phyloP scores from a whole-genome alignment of 2,113 vertebrate species.

The Phalacrocorax brasilianus region DNA sequence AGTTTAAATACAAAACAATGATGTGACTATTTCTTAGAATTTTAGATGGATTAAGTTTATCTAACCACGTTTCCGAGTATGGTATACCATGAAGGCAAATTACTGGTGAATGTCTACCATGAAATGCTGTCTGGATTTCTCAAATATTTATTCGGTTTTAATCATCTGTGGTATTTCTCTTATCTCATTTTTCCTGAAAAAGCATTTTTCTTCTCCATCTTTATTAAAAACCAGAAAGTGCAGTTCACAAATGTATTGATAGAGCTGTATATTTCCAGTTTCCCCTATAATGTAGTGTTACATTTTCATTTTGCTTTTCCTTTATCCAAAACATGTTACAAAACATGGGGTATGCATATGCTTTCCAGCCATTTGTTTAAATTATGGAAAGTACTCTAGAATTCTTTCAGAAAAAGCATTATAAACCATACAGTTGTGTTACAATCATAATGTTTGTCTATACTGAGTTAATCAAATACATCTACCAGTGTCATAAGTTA shows the following conservation, averaged over 20 bases:
- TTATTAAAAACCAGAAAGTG: background rate
- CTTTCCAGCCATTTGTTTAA: conserved; percentile 1
- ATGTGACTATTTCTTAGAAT: background rate
- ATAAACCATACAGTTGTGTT: background rate
- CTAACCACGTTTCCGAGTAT: background rate
- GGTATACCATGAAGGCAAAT: background rate
- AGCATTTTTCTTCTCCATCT: background rate
- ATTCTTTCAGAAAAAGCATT: background rate
- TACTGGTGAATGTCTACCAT: background rate
- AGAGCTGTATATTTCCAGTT: background rate
- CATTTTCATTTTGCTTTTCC: background rate
- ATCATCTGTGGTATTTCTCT: background rate
- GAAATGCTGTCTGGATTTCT: background rate
- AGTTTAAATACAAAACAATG: background rate
- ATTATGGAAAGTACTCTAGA: background rate
- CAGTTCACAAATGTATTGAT: background rate
- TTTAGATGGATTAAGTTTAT: background rate
- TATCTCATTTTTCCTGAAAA: background rate
- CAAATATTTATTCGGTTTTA: background rate
- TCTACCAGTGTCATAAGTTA: background rate
- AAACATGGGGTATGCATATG: background rate
- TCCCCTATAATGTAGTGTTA: background rate
- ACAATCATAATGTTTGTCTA: background rate
- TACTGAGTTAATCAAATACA: background rate
- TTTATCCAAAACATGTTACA: background rate